Conservation (phyloP, 2,797 vertebrate species). For the Leptatherina wallacei region DNA sequence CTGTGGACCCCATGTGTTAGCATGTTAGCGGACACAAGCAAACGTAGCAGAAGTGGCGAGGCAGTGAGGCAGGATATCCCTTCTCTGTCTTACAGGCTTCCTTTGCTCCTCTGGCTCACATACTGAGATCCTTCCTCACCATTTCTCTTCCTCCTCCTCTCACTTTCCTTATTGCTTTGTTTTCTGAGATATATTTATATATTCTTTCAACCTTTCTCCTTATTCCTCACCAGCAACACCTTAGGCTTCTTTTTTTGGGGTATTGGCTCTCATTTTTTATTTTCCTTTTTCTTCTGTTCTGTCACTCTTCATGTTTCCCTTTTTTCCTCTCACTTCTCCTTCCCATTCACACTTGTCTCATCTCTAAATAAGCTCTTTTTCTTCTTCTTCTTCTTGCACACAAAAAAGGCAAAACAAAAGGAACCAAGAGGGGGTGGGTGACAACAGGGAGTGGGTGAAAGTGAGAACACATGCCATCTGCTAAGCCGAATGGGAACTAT, state of each 20-base stretch:
- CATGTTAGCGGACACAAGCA: constrained; percentile 52
- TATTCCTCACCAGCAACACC: background rate
- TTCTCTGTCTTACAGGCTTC: constrained; percentile 78
- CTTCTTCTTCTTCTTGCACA: too few species aligned
- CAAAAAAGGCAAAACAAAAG: constrained; percentile 47
- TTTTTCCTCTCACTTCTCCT: constrained; percentile 20
- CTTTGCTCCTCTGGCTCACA: constrained; percentile 66
- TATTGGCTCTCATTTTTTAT: background rate
- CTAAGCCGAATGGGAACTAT: constrained; percentile 23
- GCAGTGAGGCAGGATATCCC: constrained; percentile 77
- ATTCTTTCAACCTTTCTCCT: constrained; percentile 2
- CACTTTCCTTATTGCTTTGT: constrained; percentile 41
- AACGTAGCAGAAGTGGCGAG: constrained; percentile 43
- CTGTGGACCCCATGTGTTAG: constrained; percentile 53
- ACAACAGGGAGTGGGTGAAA: constrained; percentile 58
- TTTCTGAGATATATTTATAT: constrained; percentile 22
- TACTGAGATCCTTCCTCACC: constrained; percentile 65
- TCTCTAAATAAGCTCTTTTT: constrained; percentile 20
- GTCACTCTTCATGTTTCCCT: constrained; percentile 3
- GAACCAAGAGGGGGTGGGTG: constrained; percentile 29
- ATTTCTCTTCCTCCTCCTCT: constrained; percentile 45
- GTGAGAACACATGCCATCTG: constrained; percentile 68
- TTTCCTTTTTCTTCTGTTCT: constrained; percentile 21
- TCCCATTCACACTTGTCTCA: constrained; percentile 25
- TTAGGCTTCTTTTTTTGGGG: background rate